Base-by-base conservation (phyloP, 2,888 invertebrate genomes). In the Parnassius smintheus region DNA sequence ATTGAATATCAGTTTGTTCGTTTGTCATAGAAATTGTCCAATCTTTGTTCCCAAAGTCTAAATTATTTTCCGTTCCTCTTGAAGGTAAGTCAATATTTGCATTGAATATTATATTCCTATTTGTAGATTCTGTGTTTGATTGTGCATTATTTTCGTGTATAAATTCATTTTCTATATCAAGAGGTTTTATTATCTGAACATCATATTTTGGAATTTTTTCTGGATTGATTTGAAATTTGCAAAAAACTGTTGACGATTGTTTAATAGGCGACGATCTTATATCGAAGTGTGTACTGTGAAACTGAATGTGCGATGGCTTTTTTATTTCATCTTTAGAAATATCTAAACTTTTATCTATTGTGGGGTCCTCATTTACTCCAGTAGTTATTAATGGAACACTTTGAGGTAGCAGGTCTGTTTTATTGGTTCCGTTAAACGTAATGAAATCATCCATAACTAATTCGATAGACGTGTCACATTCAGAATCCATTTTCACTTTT, bases 241-340 rank as follows among this genome's bases (percentile, higher is more conserved):
- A 79, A 61, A 90, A 90, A n/a, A 84, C 76, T 12, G 86, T 81
- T 1, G 90, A 83, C 1, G 88, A 83, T 9, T 88, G 77, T 73
- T 91, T 91, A 59, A 91, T 90, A 2, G 91, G 91, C 2, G 91
- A 91, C 2, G 91, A 91, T 63, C 90, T 71, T 55, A 91, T 89
- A 68, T 91, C 90, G 58, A 91, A 91, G 73, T 91, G 90, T 51
- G 91, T 73, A 66, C 91, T 90, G 66, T 87, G 86, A 63, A 91
- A 91, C 71, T 86, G 81, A 58, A 80, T 72, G 63, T 85, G 78
- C 62, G 81, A 77, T 8, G 78, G 68, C 66, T 75, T 78, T 41
- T 74, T 72, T 8, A 58, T 72, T 50, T 68, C 65, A 53, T 74
- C 71, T 13, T 70, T 70, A 10, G 65, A 61, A 59, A 70, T 66